Base-by-base conservation (phyloP, 2,888 invertebrate genomes). In the Synergus laeviventris region DNA sequence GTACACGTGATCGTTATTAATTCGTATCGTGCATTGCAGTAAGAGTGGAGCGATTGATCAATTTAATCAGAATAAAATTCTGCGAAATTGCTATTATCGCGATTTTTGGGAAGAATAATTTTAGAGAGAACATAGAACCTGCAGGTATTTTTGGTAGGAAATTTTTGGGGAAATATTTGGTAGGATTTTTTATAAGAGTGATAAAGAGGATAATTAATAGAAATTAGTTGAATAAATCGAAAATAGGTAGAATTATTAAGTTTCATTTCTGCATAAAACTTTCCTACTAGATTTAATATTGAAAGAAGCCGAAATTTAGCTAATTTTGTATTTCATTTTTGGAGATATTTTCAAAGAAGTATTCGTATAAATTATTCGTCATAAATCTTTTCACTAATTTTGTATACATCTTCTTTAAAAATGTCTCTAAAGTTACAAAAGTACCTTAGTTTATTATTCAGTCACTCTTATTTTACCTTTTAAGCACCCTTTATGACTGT, bases 41-140 rank as follows among this genome's bases (percentile, higher is more conserved):
- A 49, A 49, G 70, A 49, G 70, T 70, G 70, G 70, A 70, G 66
- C 66, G 70, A 70, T 70, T 70, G 49, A 49, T 70, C n/a, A 49
- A 70, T 16, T 49, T 31, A n/a, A n/a, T 66, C 21, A 14, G 8
- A 61, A 31, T 8, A n/a, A 9, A 38, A 39, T 62, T 38, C 18
- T 62, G 31, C 9, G n/a, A 3, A 36, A 5, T 62, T 62, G n/a
- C 16, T 36, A 62, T n/a, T 36, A 62, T n/a, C 16, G 61, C n/a
- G 61, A 9, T n/a, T 9, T 36, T 11, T 2, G 9, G 16, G 7
- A 60, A 36, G 18, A 31, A 11, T 59, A 14, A 3, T 5, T 18
- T 60, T 60, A 16, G 31, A 31, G 24, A 31, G 18, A 38, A 21
- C 21, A 12, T 21, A 21, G 12, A 21, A 59, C 24, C 18, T 59